A percentile compares a stretch with the other conserved stretches of the same genome.
These are phyloP conservation scores for Heliangelus exortis DNA, from an alignment of 2,797 vertebrate species.

Conservation along the genomic window DNA sequence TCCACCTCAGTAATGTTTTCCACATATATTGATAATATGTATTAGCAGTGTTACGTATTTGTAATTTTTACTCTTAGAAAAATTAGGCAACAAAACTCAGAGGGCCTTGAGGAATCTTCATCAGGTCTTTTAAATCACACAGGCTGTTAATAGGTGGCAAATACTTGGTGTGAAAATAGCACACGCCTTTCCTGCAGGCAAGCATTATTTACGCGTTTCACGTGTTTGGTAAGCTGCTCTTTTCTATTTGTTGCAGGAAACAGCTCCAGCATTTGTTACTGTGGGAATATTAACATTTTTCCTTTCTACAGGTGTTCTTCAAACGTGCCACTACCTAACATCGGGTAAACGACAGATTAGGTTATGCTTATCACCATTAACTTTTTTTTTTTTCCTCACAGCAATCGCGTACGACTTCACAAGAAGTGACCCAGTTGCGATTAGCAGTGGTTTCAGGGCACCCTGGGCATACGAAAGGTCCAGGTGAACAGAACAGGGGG, in stretches of 20 bases:
- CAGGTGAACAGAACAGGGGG: rapidly evolving
- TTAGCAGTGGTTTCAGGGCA: rapidly evolving
- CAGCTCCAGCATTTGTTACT: background rate
- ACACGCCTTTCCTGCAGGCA: background rate
- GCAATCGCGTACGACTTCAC: background rate
- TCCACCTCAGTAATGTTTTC: rapidly evolving
- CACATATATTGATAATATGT: background rate
- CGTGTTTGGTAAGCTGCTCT: background rate
- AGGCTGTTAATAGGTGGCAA: background rate
- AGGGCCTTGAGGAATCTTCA: background rate
- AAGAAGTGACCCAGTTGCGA: rapidly evolving
- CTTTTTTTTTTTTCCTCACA: too few relatives aligned
- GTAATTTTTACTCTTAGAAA: background rate
- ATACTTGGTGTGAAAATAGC: background rate
- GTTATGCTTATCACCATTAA: background rate
- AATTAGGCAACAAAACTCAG: background rate
- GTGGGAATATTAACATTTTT: background rate
- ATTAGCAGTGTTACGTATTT: background rate
- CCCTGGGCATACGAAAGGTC: rapidly evolving
- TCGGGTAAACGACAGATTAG: background rate
- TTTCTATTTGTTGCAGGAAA: background rate
- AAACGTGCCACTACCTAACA: background rate
- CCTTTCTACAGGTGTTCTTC: background rate
- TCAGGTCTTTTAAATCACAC: background rate
- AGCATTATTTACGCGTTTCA: rapidly evolving